These are phyloP conservation scores for Anneissia japonica DNA, from an alignment of 35 echinoderm and acorn worm genomes.

Conservation along the genomic window DNA sequence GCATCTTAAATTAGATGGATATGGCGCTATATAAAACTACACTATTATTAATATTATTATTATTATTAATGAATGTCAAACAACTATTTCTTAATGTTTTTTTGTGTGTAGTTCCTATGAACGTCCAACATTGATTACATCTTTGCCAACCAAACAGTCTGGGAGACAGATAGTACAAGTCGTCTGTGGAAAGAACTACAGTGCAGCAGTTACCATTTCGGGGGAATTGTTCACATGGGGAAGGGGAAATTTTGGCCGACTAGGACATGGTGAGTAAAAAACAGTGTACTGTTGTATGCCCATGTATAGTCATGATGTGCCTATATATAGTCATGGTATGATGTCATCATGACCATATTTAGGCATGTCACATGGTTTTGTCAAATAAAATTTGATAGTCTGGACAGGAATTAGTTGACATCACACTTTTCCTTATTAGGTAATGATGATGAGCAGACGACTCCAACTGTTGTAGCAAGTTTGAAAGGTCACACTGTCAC, in stretches of 20 bases:
- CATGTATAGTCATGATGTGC: too few species aligned
- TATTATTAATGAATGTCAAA: neutral
- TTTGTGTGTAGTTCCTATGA: slow-evolving; percentile 40
- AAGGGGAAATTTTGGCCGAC: slow-evolving; percentile 67
- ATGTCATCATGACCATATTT: too few species aligned
- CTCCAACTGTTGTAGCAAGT: slow-evolving; percentile 47
- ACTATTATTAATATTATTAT: too few species aligned
- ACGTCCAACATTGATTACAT: slow-evolving; percentile 50
- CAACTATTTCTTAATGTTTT: neutral
- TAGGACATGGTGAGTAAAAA: slow-evolving; percentile 77
- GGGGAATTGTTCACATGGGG: slow-evolving; percentile 94
- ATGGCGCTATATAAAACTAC: too few species aligned
- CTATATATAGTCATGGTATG: too few species aligned
- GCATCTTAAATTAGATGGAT: too few species aligned
- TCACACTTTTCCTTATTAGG: slow-evolving; percentile 27
- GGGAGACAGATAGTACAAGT: slow-evolving; percentile 53
- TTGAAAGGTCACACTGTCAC: slow-evolving; percentile 65
- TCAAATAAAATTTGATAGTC: too few species aligned
- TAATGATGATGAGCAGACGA: slow-evolving; percentile 75
- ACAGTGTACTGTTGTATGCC: neutral
- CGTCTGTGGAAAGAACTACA: slow-evolving; percentile 70
- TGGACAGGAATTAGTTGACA: too few species aligned
- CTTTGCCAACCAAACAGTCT: slow-evolving; percentile 32
- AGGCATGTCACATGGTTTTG: too few species aligned
- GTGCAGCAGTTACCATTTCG: slow-evolving; percentile 56